Evolutionary conservation across 2,888 invertebrate genomes (phyloP), one percentile per base, ranked within the genome.

Genomic region (Trichopoda pennipes): DNA sequence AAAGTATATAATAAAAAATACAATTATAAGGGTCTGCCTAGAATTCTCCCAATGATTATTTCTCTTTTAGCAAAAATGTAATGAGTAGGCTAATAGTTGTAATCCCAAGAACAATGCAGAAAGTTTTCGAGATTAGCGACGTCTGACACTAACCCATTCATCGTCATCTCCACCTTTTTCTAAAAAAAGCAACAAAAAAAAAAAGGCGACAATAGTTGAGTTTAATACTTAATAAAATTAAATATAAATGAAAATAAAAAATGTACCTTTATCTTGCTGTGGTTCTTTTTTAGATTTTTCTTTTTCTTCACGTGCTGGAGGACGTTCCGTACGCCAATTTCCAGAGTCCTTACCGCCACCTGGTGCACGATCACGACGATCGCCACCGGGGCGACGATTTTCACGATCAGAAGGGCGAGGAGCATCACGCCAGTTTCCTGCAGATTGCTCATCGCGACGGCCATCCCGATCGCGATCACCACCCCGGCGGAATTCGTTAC

Each of bases 101-200:
- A 3, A 1, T n/a, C 16, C 3, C 12, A 12, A 38, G 38, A 38
- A 38, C 12, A 38, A 7, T 38, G 10, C 12, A 16, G 16, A 16
- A 44, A 44, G 32, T 58, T 44, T n/a, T 28, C 28, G n/a, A 14
- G 23, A 51, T 80, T 79, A 91, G 88, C 93, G 93, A 74, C 93
- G 91, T 77, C 92, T 92, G 63, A 93, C 94, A 73, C 91, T 92
- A 63, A 93, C 93, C 94, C 94, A 94, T 80, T 93, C 93, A 19
- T 93, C 93, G 83, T 92, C 93, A 85, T 93, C 93, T 0, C 91
- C 88, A 64, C 92, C 89, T 77, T 90, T 93, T 86, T 93, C 93
- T 85, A 91, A 89, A 90, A 85, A 84, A 85, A 81, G 28, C 21
- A 42, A 51, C 7, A 38, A 12, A n/a, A n/a, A n/a, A n/a, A n/a